Base-by-base conservation (phyloP, 2,113 vertebrate species). In the Irena cyanogastra region DNA sequence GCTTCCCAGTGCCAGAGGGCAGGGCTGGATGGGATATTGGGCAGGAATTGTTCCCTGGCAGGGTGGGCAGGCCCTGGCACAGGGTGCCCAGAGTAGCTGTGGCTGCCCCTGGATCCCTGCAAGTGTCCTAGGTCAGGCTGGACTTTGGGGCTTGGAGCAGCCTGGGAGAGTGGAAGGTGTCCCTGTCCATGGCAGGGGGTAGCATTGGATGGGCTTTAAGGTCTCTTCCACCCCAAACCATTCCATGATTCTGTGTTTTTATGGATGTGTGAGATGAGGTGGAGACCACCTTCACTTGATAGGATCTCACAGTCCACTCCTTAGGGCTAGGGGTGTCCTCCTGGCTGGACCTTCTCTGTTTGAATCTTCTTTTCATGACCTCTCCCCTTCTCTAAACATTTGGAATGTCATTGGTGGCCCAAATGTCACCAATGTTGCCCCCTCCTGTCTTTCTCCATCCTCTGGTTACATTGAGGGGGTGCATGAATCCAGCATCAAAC, bases 361-460 rank as follows among this genome's bases (percentile, higher is more conserved):
- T 41, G 3, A 17, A 6, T 28, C 41, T 42, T 10, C 49, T 19
- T 13, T 17, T 23, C 3, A 1, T 4, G 26, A 11, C 35, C 3
- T 37, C 20, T 64, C 16, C 23, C 11, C 6, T 57, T 81, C 50
- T 61, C 52, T 23, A 23, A 50, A 19, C 21, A 14, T 9, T 9
- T 35, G 35, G 13, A 45, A 9, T 45, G 23, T 28, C 3, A 1
- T 1, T 23, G 41, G 18, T 50, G 41, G 28, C 19, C 50, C 80
- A 23, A 12, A 30, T 6, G 3, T 49, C n/a, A n/a, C 30, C 1
- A 0, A 1, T 52, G 35, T 26, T 60, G 15, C 84, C 37, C 21
- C 19, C 20, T 22, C 54, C 8, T 17, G 7, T n/a, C 16, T 56
- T 12, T 41, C 9, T 33, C 23, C 16, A 41, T 49, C n/a, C 22